Conservation (phyloP, 2,888 invertebrate species). For the Pseudococcus jackbeardsleyi region DNA sequence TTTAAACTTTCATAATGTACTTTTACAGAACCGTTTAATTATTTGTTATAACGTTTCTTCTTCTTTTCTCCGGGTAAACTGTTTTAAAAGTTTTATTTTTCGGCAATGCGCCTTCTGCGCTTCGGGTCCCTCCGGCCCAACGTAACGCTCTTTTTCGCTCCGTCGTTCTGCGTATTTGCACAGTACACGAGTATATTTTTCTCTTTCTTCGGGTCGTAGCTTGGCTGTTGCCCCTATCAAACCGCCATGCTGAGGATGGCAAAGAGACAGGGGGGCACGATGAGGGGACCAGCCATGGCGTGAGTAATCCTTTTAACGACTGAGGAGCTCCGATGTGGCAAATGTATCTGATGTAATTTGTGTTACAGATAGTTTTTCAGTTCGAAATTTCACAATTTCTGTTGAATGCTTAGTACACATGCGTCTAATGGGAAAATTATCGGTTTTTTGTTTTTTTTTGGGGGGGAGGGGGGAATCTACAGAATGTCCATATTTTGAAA, state of each 20-base stretch:
- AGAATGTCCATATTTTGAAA: too few relatives aligned
- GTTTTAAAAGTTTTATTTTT: conserved; percentile 53
- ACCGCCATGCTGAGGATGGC: background rate
- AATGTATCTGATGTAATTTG: background rate
- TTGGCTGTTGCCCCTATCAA: background rate
- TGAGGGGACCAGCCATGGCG: background rate
- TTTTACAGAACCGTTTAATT: conserved; percentile 53
- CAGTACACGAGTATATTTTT: background rate
- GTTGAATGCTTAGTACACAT: too few relatives aligned
- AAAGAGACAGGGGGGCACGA: background rate
- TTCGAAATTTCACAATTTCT: too few relatives aligned
- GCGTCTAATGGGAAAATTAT: too few relatives aligned
- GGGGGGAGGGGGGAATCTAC: too few relatives aligned
- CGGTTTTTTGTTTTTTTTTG: too few relatives aligned
- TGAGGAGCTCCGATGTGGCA: background rate
- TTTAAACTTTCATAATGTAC: conserved; percentile 55
- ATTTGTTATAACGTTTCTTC: conserved; percentile 57
- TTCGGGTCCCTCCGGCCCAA: background rate
- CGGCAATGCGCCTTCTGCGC: conserved; percentile 31
- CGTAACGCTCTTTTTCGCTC: background rate
- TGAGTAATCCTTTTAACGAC: conserved; percentile 3
- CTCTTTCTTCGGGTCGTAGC: background rate
- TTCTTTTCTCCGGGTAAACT: conserved; percentile 35
- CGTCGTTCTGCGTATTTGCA: background rate
- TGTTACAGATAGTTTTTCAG: background rate